These are phyloP conservation scores for Onthophagus sagittarius DNA, from an alignment of 2,888 invertebrate genomes.

Conservation along the genomic window DNA sequence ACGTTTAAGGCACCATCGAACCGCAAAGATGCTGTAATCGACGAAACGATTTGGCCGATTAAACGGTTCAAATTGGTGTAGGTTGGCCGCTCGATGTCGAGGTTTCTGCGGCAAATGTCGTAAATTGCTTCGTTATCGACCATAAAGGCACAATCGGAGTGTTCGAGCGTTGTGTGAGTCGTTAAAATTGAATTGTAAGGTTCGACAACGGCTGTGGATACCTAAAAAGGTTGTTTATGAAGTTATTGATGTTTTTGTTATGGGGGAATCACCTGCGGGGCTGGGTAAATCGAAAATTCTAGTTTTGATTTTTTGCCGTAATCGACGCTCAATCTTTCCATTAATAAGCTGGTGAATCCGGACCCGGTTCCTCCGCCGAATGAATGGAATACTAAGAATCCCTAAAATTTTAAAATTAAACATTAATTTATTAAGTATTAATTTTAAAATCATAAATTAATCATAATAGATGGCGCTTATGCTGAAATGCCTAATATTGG, in stretches of 20 bases:
- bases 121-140: slow-evolving; percentile 89
- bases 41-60: slow-evolving; percentile 84
- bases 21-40: slow-evolving; percentile 89
- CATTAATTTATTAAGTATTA: neutral
- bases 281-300: slow-evolving; percentile 92
- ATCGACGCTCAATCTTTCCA: slow-evolving; percentile 88
- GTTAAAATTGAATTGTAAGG: slow-evolving; percentile 93
- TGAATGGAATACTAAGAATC: slow-evolving; percentile 90
- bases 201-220: slow-evolving; percentile 76
- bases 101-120: slow-evolving; percentile 81
- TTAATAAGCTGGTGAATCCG: slow-evolving; percentile 87
- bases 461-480: too few relatives aligned
- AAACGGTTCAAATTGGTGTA: slow-evolving; percentile 85
- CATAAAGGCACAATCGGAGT: slow-evolving; percentile 89
- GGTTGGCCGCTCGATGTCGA: slow-evolving; percentile 80
- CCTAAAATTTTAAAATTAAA: slow-evolving; percentile 51
- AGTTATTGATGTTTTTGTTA: neutral
- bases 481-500: too few relatives aligned
- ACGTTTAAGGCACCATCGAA: slow-evolving; percentile 92
- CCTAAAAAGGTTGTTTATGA: slow-evolving; percentile 47
- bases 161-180: slow-evolving; percentile 84
- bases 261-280: slow-evolving; percentile 69
- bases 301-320: slow-evolving; percentile 93
- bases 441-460: too few relatives aligned
- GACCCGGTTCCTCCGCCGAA: slow-evolving; percentile 90